Base-by-base conservation (phyloP, 1,140 invertebrate species). In the Papilio dardanus region DNA sequence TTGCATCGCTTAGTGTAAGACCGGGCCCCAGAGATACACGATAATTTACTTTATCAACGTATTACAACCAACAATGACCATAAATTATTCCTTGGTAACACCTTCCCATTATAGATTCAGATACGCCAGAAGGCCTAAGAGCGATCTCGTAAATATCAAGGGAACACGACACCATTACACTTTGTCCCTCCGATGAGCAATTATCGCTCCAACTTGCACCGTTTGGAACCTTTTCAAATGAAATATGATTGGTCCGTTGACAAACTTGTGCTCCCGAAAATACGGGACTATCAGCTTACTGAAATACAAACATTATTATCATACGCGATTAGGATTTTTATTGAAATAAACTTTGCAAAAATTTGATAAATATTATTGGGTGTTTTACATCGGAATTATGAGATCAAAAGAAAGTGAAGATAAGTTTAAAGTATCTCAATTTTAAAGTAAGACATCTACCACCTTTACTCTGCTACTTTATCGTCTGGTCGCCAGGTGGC, bases 401-500 rank as follows among this genome's bases (percentile, higher is more conserved):
- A n/a, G n/a, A n/a, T n/a, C n/a, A n/a, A n/a, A n/a, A n/a, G n/a
- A n/a, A n/a, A n/a, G n/a, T n/a, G n/a, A n/a, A n/a, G n/a, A n/a
- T n/a, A n/a, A n/a, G n/a, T n/a, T n/a, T n/a, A n/a, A n/a, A n/a
- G n/a, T n/a, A n/a, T n/a, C n/a, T n/a, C n/a, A n/a, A n/a, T n/a
- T n/a, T n/a, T n/a, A n/a, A n/a, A n/a, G n/a, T n/a, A n/a, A n/a
- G n/a, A n/a, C n/a, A n/a, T n/a, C n/a, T n/a, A n/a, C n/a, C n/a
- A n/a, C n/a, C n/a, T 33, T 46, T 67, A n/a, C 16, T 3, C 40
- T 62, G 12, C 24, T 31, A 37, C 12, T 28, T 19, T 69, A 37
- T 12, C 24, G 6, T 40, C 33, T 50, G n/a, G 54, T n/a, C 19
- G 62, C 1, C 93, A 98, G 97, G 96, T 97, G 37, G 97, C 97